Evolutionary conservation across 2,888 invertebrate species (phyloP).

Genomic region (Parelbella ahira): DNA sequence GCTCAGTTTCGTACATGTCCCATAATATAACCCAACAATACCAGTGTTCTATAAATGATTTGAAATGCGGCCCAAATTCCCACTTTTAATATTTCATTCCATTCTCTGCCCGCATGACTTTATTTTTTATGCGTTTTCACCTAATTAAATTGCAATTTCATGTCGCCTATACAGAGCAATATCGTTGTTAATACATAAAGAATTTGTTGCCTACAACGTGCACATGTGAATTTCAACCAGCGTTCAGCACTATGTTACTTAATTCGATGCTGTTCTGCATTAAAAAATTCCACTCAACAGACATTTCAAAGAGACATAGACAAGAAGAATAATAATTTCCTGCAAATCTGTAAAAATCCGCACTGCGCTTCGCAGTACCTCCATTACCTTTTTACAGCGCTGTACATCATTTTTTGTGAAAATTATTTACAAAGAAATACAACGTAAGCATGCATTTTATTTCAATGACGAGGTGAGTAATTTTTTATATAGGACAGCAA

Average conservation of each 20-base stretch:
- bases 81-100: too few relatives aligned
- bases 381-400: constrained; percentile 15
- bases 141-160: too few relatives aligned
- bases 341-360: constrained; percentile 20
- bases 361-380: constrained; percentile 9
- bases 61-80: too few relatives aligned
- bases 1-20: too few relatives aligned
- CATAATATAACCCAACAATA: too few relatives aligned
- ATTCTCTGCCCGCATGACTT: too few relatives aligned
- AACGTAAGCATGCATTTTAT: not conserved
- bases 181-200: too few relatives aligned
- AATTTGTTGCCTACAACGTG: not conserved
- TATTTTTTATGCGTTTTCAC: too few relatives aligned
- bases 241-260: constrained; percentile 6
- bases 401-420: constrained; percentile 9
- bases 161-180: too few relatives aligned
- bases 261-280: constrained; percentile 15
- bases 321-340: constrained; percentile 23
- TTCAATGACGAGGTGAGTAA: constrained; percentile 2
- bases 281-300: constrained; percentile 14
- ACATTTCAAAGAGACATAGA: constrained; percentile 21
- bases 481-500: constrained; percentile 9
- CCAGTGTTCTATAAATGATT: too few relatives aligned
- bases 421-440: constrained; percentile 4
- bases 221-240: constrained; percentile 3